Base-by-base conservation (phyloP, 2,888 invertebrate species). In the Pristionchus fissidentatus region DNA sequence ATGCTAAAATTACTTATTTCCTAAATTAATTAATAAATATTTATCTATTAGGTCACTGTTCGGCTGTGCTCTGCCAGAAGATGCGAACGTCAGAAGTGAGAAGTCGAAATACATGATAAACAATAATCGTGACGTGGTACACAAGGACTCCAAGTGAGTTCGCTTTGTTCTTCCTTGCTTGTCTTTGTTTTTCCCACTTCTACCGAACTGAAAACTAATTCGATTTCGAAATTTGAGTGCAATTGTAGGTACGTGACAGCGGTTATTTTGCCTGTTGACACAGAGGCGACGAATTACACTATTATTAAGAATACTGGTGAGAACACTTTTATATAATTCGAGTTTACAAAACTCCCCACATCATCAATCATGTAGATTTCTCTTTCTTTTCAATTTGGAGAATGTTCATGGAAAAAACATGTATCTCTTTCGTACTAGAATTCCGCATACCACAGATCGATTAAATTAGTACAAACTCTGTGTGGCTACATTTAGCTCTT, bases 221-320 rank as follows among this genome's bases (percentile, higher is more conserved):
- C n/a, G 26, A 22, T 15, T 73, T 2, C 15, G 43, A 26, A 10
- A 46, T 46, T 26, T 75, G 43, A n/a, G 22, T 35, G 29, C 32
- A n/a, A n/a, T 70, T 7, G 3, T 32, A 81, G 80, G 4, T 81
- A 62, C 62, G 80, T 81, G 3, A 81, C 80, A 13, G 62, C 80
- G 22, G 57, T 79, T 0, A 81, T 81, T 7, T 19, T 79, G n/a
- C 80, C 80, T 1, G 62, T 62, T 4, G 62, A 81, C 19, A 62
- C 62, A 2, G 62, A 81, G n/a, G 29, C 55, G 19, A 70, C 43
- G 29, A 62, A 60, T 32, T 81, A 81, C 46, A 81, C 80, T 0
- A 81, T 81, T n/a, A 81, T 81, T 43, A 81, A 81, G 15, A 15
- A 22, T 1, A 13, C 70, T 2, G 70, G 70, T 70, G 8, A 1